Base-by-base conservation (phyloP, 2,113 vertebrate species). In the Percopsis transmontana region DNA sequence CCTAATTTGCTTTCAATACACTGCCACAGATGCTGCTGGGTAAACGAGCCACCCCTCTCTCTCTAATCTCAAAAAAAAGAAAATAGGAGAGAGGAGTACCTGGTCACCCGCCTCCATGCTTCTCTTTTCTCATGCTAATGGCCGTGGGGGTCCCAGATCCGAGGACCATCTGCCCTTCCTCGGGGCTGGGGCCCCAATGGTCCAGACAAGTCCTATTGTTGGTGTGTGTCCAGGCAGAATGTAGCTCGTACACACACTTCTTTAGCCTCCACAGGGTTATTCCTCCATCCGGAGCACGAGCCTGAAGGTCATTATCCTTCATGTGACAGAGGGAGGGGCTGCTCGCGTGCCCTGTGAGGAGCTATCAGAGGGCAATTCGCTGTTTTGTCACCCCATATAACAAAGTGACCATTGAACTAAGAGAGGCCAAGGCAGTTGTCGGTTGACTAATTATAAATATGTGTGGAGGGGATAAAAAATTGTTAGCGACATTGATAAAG, bases 101-200 rank as follows among this genome's bases (percentile, higher is more conserved):
- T 89, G 81, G 82, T 44, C 64, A 70, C 84, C 76, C 69, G 52
- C 80, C 70, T 78, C 64, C 53, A 61, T 67, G 67, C 62, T 33
- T 67, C 59, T 85, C 84, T 86, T 89, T 91, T 91, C 79, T 91
- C 75, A 91, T 91, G 90, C 48, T 89, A 91, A 91, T 91, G 63
- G 51, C 39, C 74, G 72, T 70, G 72, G 59, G 68, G 80, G 61
- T 76, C 81, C 79, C 54, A 52, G 80, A 82, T 81, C 72, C 72
- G 84, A 68, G 66, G 56, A 88, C 90, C 90, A 91, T 91, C 90
- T 91, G 90, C 85, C 88, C 79, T 85, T 88, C 85, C 74, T 83
- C 69, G 24, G 85, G 80, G 73, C 83, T 62, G 74, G 79, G 83
- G 86, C 81, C 87, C 81, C 88, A 73, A 83, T 81, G n/a, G 81